Evolutionary conservation across 2,888 invertebrate species (phyloP), one percentile per base, ranked within the genome.

Genomic region (Electrophaes corylata): DNA sequence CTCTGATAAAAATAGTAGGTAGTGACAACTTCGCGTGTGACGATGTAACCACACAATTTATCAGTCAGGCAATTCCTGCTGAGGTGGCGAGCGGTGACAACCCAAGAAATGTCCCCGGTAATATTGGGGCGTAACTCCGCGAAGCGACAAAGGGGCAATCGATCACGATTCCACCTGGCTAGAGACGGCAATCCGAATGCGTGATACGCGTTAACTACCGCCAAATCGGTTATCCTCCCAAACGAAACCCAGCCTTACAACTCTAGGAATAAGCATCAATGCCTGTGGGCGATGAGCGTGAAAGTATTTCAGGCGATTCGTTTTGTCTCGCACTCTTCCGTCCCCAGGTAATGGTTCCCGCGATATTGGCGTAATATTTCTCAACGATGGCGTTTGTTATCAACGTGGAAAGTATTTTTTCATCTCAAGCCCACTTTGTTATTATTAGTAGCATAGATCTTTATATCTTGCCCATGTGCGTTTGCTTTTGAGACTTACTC

Each of bases 101-200:
- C 67, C 67, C 71, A 84, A 85, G 85, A 85, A 86, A 84, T 83
- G 79, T 81, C 78, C 71, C 72, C 73, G 72, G 73, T 73, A 80
- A 81, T 82, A 81, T 80, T 72, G 72, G 71, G 67, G 72, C 70
- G 72, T 65, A 70, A 72, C 70, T 70, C 67, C 70, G 67, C 71
- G 66, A 67, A 71, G 81, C 77, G 82, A 83, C 86, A 84, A 86
- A 83, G 81, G 83, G 80, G 81, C 86, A 87, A 88, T 88, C 87
- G 86, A 89, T 88, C 88, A 86, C 78, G 71, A 62, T 79, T 81
- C 81, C 83, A 87, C 86, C 86, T 86, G 85, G 78, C 77, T 75
- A 78, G 78, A 79, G 76, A 73, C 74, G 78, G 76, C 79, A 80
- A 82, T 81, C 76, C 82, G 72, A 83, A 86, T 78, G 79, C 84